A percentile compares a stretch with the other conserved stretches of the same genome.
These are phyloP conservation scores for Anisognathus igniventris DNA, from an alignment of 2,797 vertebrate species.

Conservation along the genomic window DNA sequence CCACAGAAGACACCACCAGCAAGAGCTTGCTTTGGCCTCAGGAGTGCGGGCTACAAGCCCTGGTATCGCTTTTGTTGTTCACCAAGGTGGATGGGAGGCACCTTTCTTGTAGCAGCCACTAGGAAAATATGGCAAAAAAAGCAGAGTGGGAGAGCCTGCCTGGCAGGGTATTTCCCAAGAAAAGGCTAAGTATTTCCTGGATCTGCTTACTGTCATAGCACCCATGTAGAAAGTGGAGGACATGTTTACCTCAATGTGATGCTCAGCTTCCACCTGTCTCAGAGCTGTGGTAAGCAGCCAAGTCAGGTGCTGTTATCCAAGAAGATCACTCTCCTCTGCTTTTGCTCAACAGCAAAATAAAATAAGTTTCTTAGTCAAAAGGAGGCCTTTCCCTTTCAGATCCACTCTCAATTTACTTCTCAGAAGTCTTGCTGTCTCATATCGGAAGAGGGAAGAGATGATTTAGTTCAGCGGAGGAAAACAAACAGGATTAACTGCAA, in stretches of 20 bases:
- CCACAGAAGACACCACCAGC: background rate
- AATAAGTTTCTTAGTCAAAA: background rate
- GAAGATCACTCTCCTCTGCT: background rate
- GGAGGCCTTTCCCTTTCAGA: background rate
- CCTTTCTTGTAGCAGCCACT: background rate
- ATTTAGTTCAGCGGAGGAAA: background rate
- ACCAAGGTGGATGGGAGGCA: accelerated
- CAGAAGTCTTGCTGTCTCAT: background rate
- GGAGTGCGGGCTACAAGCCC: accelerated
- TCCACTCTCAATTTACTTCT: background rate
- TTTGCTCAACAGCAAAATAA: background rate
- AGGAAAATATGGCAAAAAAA: background rate
- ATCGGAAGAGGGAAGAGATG: background rate
- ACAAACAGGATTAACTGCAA: background rate
- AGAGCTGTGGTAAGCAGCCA: background rate
- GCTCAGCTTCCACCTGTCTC: background rate
- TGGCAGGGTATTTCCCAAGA: background rate
- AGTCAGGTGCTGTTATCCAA: background rate
- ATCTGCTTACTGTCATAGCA: background rate
- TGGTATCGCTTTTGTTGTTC: background rate
- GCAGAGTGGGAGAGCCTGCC: background rate
- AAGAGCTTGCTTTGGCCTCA: background rate
- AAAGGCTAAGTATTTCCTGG: background rate
- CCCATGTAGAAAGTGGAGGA: background rate
- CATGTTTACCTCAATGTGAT: accelerated